phyloP scores from a whole-genome alignment of 1,140 invertebrate species.

The Camponotus floridanus region DNA sequence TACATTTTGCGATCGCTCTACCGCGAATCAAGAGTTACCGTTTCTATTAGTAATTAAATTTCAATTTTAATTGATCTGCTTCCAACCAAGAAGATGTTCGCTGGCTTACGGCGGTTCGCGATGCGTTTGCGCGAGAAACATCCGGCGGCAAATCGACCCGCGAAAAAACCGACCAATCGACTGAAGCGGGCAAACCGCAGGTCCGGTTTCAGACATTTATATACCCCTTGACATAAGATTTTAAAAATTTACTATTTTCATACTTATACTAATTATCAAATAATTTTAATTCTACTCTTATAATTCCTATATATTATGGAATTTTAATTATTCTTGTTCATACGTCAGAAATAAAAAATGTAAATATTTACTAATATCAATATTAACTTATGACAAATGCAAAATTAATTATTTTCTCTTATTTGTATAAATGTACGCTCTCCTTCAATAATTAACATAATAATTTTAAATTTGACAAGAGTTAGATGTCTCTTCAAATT shows the following conservation, averaged over 20 bases:
- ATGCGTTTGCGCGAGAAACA: conserved; percentile 75
- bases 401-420: not conserved
- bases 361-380: not conserved
- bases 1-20: conserved; percentile 1
- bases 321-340: not conserved
- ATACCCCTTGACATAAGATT: conserved; percentile 7
- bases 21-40: conserved; percentile 13
- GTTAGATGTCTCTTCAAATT: too few species aligned
- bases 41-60: conserved; percentile 30
- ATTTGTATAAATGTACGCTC: not conserved
- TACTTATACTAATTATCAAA: not conserved
- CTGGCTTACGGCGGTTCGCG: not conserved
- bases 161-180: conserved; percentile 80
- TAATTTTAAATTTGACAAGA: too few species aligned
- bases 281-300: not conserved
- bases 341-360: not conserved
- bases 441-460: too few species aligned
- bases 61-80: conserved; percentile 43
- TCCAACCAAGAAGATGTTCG: conserved; percentile 11
- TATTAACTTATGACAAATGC: not conserved
- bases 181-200: conserved; percentile 27
- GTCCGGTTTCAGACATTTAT: conserved; percentile 16
- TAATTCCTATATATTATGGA: not conserved
- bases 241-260: not conserved
- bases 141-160: conserved; percentile 83